These are phyloP conservation scores for Neoseiulus cucumeris DNA, from an alignment of 1,140 invertebrate species.

Conservation along the genomic window DNA sequence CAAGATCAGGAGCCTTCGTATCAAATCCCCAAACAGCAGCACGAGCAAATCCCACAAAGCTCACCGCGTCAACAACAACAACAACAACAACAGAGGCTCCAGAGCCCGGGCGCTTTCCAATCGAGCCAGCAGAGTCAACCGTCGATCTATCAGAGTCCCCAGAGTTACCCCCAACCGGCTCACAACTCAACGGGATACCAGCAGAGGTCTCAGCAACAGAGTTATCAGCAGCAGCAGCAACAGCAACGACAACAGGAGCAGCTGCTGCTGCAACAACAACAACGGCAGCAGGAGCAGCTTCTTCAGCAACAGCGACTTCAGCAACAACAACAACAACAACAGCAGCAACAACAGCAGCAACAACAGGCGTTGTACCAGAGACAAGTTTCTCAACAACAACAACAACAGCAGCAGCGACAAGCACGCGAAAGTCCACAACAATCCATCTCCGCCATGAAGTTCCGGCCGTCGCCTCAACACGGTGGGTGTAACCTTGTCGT, in stretches of 20 bases:
- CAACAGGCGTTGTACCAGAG: conserved; percentile 21
- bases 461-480: conserved; percentile 11
- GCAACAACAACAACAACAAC: conserved; percentile 18
- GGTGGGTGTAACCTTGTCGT: background rate
- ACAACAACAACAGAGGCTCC: background rate
- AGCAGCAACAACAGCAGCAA: conserved; percentile 26
- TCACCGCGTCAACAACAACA: background rate
- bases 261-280: conserved; percentile 14
- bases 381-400: conserved; percentile 12
- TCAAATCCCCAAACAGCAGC: background rate
- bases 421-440: conserved; percentile 14
- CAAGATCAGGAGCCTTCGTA: background rate
- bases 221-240: background rate
- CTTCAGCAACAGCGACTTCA: conserved; percentile 18
- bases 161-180: background rate
- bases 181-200: background rate
- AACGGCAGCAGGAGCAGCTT: conserved; percentile 15
- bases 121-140: background rate
- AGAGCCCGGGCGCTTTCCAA: background rate
- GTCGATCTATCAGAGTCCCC: background rate
- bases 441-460: background rate
- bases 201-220: background rate
- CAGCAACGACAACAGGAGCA: conserved; percentile 10
- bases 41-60: background rate
- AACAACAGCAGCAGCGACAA: conserved; percentile 15